Evolutionary conservation across 1,140 invertebrate genomes (phyloP).

Genomic region (Trichonephila inaurata): DNA sequence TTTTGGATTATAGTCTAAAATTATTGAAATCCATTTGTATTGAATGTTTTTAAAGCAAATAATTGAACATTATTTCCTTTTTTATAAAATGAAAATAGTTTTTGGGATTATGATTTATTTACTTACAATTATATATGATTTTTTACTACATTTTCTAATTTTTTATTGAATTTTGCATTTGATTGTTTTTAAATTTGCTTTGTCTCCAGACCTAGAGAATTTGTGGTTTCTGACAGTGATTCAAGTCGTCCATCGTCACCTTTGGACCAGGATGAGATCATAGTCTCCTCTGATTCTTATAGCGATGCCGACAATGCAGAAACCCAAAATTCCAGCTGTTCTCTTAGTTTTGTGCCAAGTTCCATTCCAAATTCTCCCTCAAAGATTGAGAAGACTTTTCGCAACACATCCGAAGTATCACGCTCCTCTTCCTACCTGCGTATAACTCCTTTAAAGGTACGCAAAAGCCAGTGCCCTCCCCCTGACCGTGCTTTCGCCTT

Average conservation of each 20-base stretch:
- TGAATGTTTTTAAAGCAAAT: too few species aligned
- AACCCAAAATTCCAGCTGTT: not conserved
- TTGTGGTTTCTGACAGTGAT: not conserved
- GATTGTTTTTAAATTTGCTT: too few species aligned
- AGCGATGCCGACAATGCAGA: not conserved
- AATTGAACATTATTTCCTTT: too few species aligned
- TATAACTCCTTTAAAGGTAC: conserved; percentile 33
- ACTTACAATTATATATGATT: too few species aligned
- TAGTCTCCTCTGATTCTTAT: not conserved
- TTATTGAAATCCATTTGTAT: too few species aligned
- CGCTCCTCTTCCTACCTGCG: not conserved
- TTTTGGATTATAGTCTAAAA: too few species aligned
- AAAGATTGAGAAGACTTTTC: not conserved
- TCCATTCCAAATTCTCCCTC: conserved; percentile 33
- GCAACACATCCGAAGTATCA: not conserved
- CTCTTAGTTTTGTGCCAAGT: not conserved
- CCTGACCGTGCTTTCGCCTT: conserved; percentile 20
- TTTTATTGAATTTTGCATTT: not conserved
- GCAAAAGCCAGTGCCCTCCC: not conserved
- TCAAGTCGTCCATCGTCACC: not conserved
- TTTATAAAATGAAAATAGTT: too few species aligned
- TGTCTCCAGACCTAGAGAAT: not conserved
- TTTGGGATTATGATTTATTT: too few species aligned
- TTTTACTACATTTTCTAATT: too few species aligned
- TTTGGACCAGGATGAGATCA: not conserved